These are phyloP conservation scores for Agrypnus murinus DNA, from an alignment of 2,888 invertebrate species.

Conservation along the genomic window DNA sequence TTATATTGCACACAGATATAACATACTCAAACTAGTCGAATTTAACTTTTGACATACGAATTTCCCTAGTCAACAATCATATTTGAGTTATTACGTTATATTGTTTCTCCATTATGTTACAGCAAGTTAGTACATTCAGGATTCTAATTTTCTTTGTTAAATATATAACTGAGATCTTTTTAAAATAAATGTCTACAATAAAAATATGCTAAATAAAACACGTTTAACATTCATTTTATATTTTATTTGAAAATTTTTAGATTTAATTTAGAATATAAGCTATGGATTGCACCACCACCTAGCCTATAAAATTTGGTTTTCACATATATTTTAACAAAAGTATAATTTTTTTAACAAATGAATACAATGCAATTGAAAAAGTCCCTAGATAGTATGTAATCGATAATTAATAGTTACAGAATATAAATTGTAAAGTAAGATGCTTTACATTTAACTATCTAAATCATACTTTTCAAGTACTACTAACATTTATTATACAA, in stretches of 20 bases:
- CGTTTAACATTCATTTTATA: too few relatives aligned
- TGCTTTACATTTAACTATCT: background rate
- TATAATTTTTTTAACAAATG: constrained; percentile 36
- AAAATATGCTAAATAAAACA: too few relatives aligned
- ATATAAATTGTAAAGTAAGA: constrained; percentile 10
- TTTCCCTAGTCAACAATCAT: too few relatives aligned
- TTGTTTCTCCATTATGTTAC: too few relatives aligned
- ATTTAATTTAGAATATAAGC: constrained; percentile 64
- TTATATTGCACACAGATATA: too few relatives aligned
- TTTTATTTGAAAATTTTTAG: constrained; percentile 38
- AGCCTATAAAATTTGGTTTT: constrained; percentile 65
- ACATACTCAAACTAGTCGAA: too few relatives aligned
- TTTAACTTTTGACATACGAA: too few relatives aligned
- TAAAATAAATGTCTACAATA: too few relatives aligned
- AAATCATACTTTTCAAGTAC: constrained; percentile 15
- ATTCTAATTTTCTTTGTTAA: too few relatives aligned
- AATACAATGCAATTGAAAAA: constrained; percentile 8
- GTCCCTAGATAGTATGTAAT: constrained; percentile 11
- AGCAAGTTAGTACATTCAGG: too few relatives aligned
- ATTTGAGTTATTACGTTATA: too few relatives aligned
- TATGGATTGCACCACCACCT: constrained; percentile 70
- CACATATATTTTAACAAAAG: constrained; percentile 41
- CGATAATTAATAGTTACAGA: constrained; percentile 12
- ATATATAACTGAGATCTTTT: too few relatives aligned
- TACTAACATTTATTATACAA: constrained; percentile 11